These are phyloP conservation scores for Clytia hemisphaerica DNA, from an alignment of 30 jellyfish, hydroid and myxozoan genomes.

Conservation along the genomic window DNA sequence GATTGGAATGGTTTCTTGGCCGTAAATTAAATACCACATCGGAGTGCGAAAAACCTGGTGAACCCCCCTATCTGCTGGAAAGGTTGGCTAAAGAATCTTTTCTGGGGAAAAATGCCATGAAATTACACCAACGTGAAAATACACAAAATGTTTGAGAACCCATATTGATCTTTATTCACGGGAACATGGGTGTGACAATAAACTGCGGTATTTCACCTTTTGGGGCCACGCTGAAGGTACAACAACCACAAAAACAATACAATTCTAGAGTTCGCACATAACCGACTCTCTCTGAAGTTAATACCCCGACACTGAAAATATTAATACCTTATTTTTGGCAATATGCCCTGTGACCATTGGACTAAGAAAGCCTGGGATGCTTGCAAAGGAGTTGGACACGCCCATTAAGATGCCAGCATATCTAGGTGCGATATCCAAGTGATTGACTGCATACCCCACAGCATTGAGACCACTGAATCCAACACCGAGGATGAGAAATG, in stretches of 20 bases:
- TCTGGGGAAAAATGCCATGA: too few relatives aligned
- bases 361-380: slow-evolving; percentile 85
- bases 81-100: too few relatives aligned
- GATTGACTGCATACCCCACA: slow-evolving; percentile 90
- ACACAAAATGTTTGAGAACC: too few relatives aligned
- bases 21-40: too few relatives aligned
- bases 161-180: too few relatives aligned
- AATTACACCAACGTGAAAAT: too few relatives aligned
- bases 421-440: slow-evolving; percentile 82
- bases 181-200: too few relatives aligned
- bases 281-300: neutral
- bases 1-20: too few relatives aligned
- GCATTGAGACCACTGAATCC: slow-evolving; percentile 95
- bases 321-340: slow-evolving; percentile 54
- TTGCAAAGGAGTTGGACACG: slow-evolving; percentile 83
- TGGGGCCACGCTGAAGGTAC: neutral
- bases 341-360: slow-evolving; percentile 84
- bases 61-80: too few relatives aligned
- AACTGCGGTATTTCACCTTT: neutral
- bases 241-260: too few relatives aligned
- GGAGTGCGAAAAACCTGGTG: too few relatives aligned
- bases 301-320: neutral
- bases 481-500: slow-evolving; percentile 75
- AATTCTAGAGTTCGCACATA: too few relatives aligned
- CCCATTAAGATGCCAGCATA: slow-evolving; percentile 89